Evolutionary conservation across 2,797 vertebrate species (phyloP), one percentile per base, ranked within the genome.

Genomic region (Myripristis murdjan): DNA sequence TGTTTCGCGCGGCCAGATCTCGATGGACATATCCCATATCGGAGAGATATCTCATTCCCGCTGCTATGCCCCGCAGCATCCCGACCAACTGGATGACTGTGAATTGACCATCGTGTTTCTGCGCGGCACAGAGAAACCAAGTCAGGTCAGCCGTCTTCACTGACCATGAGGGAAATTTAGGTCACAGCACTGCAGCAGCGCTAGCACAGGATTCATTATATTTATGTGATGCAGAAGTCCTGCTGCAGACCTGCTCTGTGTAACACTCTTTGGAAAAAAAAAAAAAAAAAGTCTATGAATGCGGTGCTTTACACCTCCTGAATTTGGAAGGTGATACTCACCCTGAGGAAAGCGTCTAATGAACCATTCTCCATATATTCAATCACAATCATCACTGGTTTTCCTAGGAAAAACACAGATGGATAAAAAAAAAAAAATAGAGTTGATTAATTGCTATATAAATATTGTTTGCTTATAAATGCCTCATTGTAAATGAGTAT

Each of bases 301-400:
- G 73, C 64, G 80, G 67, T 61, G 65, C 73, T 61, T 54, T 70
- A 28, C 81, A 63, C 73, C 60, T 65, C 22, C 61, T 68, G 47
- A 22, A 23, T 24, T 41, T 8, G n/a, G 35, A 73, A 87, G 92
- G 90, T 82, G 66, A 37, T 85, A 93, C 96, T 95, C 84, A 99
- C 98, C 93, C 98, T 97, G 93, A 99, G 97, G 95, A 99, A 99
- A 56, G 96, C 95, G 77, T 99, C 98, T 89, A 99, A 95, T 75
- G 98, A 96, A 87, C 97, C 98, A 69, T 99, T 99, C 90, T 99
- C 98, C 98, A 99, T 99, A 88, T 98, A 99, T 95, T 99, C 98
- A 86, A 98, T 99, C 91, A 99, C 96, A 89, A 99, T 99, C 98
- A 99, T 99, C 85, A 99, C 97, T 14, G 98, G 98, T 88, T 99